phyloP scores from a whole-genome alignment of 2,888 invertebrate species.

The Drosophila aldrichi region DNA sequence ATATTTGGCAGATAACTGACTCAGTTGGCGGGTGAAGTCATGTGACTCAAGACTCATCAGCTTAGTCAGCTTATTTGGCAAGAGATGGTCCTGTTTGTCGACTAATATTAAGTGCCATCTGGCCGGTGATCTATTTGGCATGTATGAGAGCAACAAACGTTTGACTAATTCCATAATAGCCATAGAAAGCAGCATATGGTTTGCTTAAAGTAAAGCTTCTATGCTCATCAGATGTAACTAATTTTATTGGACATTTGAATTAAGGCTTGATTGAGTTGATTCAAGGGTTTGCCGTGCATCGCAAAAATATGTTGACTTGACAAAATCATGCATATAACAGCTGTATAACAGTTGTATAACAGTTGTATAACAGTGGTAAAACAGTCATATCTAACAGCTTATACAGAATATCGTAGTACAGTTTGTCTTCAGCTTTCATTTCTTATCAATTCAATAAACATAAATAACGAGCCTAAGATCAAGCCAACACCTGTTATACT shows the following conservation, averaged over 20 bases:
- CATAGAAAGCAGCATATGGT: too few relatives aligned
- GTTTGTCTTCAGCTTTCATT: background rate
- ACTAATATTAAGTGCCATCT: background rate
- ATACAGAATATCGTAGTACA: background rate
- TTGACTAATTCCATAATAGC: background rate
- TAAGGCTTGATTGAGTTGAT: too few relatives aligned
- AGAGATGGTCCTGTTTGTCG: background rate
- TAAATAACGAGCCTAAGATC: background rate
- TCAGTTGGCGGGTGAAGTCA: constrained; percentile 12
- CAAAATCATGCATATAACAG: background rate
- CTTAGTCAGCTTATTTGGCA: background rate
- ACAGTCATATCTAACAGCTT: background rate
- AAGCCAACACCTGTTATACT: constrained; percentile 1
- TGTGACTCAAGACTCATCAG: background rate
- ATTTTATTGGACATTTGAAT: background rate
- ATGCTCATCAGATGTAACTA: background rate
- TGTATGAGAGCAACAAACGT: background rate
- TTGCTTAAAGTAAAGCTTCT: background rate
- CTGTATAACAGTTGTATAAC: background rate
- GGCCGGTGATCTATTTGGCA: background rate
- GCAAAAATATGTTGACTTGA: too few relatives aligned
- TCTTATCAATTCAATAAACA: background rate
- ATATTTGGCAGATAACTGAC: constrained; percentile 6
- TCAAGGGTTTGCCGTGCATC: too few relatives aligned
- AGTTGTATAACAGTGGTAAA: background rate